Percentiles rank a stretch among this genome's conserved stretches.
Conservation (phyloP, 2,888 invertebrate genomes). For the Embidobia sp. region DNA sequence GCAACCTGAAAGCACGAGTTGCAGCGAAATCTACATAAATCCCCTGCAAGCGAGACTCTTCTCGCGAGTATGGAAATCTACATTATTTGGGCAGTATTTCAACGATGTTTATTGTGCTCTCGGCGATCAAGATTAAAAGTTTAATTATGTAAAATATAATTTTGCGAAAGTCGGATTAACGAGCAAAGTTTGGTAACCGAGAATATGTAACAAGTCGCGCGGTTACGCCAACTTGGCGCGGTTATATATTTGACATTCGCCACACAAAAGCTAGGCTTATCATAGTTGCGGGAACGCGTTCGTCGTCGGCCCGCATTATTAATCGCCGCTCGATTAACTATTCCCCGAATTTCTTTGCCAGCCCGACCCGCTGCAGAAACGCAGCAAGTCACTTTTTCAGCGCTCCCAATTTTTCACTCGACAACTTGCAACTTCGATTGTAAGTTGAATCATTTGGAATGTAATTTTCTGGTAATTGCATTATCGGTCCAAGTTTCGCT, state of each 20-base stretch:
- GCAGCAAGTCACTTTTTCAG: too few species aligned
- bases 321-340: conserved; percentile 26
- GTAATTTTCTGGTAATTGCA: conserved; percentile 44
- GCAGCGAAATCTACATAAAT: too few species aligned
- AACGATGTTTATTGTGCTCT: conserved; percentile 41
- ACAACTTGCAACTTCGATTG: conserved; percentile 31
- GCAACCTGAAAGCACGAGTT: too few species aligned
- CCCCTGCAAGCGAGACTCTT: too few species aligned
- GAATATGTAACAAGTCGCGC: conserved; percentile 26
- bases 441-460: conserved; percentile 40
- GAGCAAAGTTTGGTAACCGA: conserved; percentile 45
- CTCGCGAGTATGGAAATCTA: conserved; percentile 1
- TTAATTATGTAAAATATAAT: conserved; percentile 57
- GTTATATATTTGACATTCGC: conserved; percentile 20
- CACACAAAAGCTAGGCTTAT: conserved; percentile 4
- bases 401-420: too few species aligned
- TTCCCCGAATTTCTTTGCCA: too few species aligned
- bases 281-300: neutral
- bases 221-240: conserved; percentile 22
- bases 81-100: conserved; percentile 11
- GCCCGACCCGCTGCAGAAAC: too few species aligned
- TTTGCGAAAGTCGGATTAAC: conserved; percentile 49
- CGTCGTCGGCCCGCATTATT: conserved; percentile 10
- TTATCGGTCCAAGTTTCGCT: conserved; percentile 36
- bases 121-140: conserved; percentile 54